Conservation (phyloP, 1,140 invertebrate genomes). For the Laupala kohalensis region DNA sequence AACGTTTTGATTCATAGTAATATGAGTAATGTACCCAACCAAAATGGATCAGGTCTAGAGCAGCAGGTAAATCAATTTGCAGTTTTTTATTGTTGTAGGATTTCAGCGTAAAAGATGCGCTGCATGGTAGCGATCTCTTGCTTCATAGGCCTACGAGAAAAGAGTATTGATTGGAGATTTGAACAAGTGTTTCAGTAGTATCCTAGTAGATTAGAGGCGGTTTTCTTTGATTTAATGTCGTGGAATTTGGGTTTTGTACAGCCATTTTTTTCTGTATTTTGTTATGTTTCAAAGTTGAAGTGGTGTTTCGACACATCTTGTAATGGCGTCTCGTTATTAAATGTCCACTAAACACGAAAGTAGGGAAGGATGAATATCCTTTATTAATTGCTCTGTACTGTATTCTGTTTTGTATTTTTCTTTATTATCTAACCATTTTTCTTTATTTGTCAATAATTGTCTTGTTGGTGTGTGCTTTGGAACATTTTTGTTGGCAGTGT, state of each 20-base stretch:
- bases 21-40: conserved; percentile 99
- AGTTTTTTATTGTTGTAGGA: not conserved
- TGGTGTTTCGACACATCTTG: not conserved
- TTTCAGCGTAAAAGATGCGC: not conserved
- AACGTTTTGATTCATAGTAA: conserved; percentile 63
- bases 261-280: too few species aligned
- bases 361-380: not conserved
- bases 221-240: too few species aligned
- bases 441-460: too few species aligned
- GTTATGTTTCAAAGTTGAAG: not conserved
- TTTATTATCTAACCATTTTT: too few species aligned
- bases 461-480: too few species aligned
- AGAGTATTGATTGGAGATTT: not conserved
- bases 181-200: not conserved
- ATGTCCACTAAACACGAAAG: not conserved
- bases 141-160: not conserved
- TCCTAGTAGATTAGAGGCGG: not conserved
- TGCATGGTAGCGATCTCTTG: too few species aligned
- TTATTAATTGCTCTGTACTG: too few species aligned
- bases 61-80: conserved; percentile 73
- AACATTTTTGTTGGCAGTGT: too few species aligned
- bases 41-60: conserved; percentile 99
- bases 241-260: too few species aligned
- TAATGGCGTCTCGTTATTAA: not conserved
- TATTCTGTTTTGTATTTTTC: not conserved